Base-by-base conservation (phyloP, 2,888 invertebrate species). In the Seira sanloemensis region DNA sequence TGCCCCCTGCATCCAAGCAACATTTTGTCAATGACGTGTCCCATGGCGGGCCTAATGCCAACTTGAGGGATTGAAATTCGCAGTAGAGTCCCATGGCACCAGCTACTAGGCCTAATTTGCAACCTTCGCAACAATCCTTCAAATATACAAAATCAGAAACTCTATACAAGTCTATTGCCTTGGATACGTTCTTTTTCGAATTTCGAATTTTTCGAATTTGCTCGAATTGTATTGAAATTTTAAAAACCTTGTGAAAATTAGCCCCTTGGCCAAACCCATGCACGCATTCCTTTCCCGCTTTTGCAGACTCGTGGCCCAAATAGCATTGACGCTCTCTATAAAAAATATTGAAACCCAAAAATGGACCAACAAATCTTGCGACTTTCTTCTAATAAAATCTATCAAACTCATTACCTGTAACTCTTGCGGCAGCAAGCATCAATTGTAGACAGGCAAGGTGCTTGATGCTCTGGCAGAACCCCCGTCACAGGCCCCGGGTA, bases 121-220 rank as follows among this genome's bases (percentile, higher is more conserved):
- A 94, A 5, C 93, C 93, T 88, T 93, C 93, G 89, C 94, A 94
- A 89, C 94, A 94, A 88, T 93, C 92, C 91, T 93, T n/a, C n/a
- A n/a, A n/a, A n/a, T n/a, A 90, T 19, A 62, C n/a, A 81, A 37
- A 67, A 78, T 24, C 50, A 62, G 24, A 71, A 27, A 71, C 68
- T 68, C 54, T 21, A 25, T 21, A 4, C 4, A 26, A 67, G 26
- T 58, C 67, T 1, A 19, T 21, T 25, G 23, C 18, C 9, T 21
- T 21, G 50, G n/a, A 19, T 7, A 62, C 21, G 9, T n/a, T 1
- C 7, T 18, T 25, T 27, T 2, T 46, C 7, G 68, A n/a, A 23
- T n/a, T n/a, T n/a, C n/a, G n/a, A n/a, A n/a, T n/a, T n/a, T n/a
- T n/a, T n/a, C n/a, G n/a, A n/a, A n/a, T n/a, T n/a, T n/a, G n/a